Conservation (phyloP, 2,888 invertebrate species). For the Drosophila kambysellisi region DNA sequence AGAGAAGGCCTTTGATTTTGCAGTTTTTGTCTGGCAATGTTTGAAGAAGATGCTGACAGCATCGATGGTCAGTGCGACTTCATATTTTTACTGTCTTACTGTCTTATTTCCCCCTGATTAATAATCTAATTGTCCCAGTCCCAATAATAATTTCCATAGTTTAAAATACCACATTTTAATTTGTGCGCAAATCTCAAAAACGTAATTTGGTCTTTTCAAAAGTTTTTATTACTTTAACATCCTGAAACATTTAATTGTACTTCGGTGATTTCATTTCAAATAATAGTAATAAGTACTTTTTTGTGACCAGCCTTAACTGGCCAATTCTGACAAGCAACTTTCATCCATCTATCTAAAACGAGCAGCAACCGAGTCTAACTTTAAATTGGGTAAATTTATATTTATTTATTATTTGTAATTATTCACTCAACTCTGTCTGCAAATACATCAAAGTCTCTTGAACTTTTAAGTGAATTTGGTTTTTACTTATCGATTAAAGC, state of each 20-base stretch:
- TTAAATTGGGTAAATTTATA: background rate
- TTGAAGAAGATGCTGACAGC: background rate
- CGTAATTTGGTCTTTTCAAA: too few relatives aligned
- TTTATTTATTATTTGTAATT: background rate
- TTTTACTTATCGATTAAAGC: conserved; percentile 49
- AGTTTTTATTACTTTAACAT: background rate
- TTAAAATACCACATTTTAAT: background rate
- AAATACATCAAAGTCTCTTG: background rate
- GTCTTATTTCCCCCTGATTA: background rate
- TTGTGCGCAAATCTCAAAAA: background rate
- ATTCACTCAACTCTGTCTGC: background rate
- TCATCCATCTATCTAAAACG: too few relatives aligned
- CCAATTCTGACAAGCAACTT: too few relatives aligned
- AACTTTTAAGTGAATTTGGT: conserved; percentile 3
- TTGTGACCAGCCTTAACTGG: background rate
- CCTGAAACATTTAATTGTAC: background rate
- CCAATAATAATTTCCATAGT: too few relatives aligned
- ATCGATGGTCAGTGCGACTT: background rate
- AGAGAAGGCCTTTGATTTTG: conserved; percentile 1
- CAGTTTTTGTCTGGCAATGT: background rate
- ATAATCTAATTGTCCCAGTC: background rate
- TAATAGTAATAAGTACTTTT: background rate
- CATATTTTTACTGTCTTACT: background rate
- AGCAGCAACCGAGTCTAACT: background rate
- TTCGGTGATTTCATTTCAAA: background rate